Base-by-base conservation (phyloP, 2,113 vertebrate species). In the Heterotis niloticus region DNA sequence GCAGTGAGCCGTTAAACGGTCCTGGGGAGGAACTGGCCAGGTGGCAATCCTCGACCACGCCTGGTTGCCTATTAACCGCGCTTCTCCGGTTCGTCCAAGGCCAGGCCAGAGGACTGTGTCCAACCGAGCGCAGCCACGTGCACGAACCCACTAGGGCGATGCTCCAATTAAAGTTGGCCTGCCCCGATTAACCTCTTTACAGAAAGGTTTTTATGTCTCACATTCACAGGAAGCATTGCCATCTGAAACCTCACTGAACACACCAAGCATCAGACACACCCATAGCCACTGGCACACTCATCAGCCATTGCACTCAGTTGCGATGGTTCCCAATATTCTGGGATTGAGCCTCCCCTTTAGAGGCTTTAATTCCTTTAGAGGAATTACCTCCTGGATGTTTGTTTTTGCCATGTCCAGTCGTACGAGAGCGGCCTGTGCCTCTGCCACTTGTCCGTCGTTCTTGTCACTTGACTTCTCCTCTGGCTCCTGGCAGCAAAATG, bases 51-150 rank as follows among this genome's bases (percentile, higher is more conserved):
- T 26, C 28, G 66, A 70, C 54, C 54, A 28, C 26, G 4, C 62
- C 29, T 64, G 34, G 73, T 68, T 80, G 79, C 52, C 69, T 26
- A 76, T 80, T 80, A 80, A 80, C 79, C 28, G 12, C 54, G 3
- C 23, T 60, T 17, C 26, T 13, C 28, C 29, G 56, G 79, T 76
- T 80, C 79, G 28, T 64, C 24, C 13, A 16, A 69, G 65, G 56
- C 56, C 73, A 76, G 20, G 18, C 17, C 1, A 64, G 28, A 76
- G 56, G 65, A 62, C 59, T 34, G 54, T 59, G 34, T n/a, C 71
- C 56, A 26, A 18, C 64, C 72, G 13, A 26, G 59, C 18, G 13
- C 0, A 29, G 18, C 44, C 34, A 44, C 3, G 7, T 18, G 18
- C 34, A 44, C 7, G 34, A 29, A 34, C 28, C 66, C 60, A n/a